A percentile compares a stretch with the other conserved stretches of the same genome.
These are phyloP conservation scores for Cuculus canorus DNA, from an alignment of 2,797 vertebrate genomes.

Conservation along the genomic window DNA sequence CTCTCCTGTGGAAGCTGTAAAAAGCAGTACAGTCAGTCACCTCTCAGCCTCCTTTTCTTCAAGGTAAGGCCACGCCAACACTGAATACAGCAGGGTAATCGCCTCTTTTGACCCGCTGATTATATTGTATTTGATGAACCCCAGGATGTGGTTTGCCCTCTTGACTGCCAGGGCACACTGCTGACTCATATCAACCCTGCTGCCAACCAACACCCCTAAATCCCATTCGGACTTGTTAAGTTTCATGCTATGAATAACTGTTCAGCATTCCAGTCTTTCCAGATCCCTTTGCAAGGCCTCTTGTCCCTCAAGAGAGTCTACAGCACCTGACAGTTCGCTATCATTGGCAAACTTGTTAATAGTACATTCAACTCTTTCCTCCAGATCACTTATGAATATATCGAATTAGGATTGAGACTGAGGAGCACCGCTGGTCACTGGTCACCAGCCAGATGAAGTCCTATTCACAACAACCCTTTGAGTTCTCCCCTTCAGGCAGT, in stretches of 20 bases:
- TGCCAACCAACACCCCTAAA: rapidly evolving
- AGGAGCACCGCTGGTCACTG: rapidly evolving
- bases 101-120: not conserved
- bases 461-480: not conserved
- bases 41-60: not conserved
- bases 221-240: not conserved
- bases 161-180: too few species aligned
- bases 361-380: too few species aligned
- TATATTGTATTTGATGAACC: too few species aligned
- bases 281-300: too few species aligned
- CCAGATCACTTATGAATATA: too few species aligned
- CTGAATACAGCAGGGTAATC: rapidly evolving
- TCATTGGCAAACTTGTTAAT: too few species aligned
- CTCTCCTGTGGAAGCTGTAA: not conserved
- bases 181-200: not conserved
- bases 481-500: not conserved
- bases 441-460: not conserved
- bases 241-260: not conserved
- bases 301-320: too few species aligned
- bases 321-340: too few species aligned
- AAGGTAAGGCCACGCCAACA: rapidly evolving
- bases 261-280: too few species aligned
- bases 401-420: not conserved
- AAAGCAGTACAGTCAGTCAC: not conserved
- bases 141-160: too few species aligned